A percentile compares a stretch with the other conserved stretches of the same genome.
Conservation (phyloP, 2,888 invertebrate genomes). For the Caenorhabditis macrosperma region DNA sequence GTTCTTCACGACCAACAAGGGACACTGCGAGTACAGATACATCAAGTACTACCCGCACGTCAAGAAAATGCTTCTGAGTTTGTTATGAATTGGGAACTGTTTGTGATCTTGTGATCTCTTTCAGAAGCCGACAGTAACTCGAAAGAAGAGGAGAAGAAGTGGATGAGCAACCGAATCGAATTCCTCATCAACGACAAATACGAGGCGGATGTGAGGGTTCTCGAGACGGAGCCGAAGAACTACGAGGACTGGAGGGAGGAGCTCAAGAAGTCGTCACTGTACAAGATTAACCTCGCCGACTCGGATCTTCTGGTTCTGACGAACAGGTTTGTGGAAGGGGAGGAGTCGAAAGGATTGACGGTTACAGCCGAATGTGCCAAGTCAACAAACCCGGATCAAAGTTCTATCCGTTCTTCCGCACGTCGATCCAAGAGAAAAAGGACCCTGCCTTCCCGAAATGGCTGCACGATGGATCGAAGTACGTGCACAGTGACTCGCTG, state of each 20-base stretch:
- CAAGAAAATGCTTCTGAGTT: constrained; percentile 17
- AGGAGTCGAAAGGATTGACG: no score
- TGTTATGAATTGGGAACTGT: not conserved
- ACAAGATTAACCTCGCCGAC: not conserved
- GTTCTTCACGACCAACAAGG: constrained; percentile 9
- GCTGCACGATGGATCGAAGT: not conserved
- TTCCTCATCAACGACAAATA: not conserved
- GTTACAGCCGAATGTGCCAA: constrained; percentile 48
- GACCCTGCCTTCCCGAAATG: constrained; percentile 17
- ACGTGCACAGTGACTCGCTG: constrained; percentile 2
- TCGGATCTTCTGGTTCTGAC: constrained; percentile 33
- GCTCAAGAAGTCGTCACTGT: not conserved
- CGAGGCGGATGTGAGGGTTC: not conserved
- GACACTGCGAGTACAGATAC: constrained; percentile 17
- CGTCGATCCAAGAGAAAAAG: no score
- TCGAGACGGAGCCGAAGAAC: not conserved
- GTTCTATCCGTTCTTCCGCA: constrained; percentile 29
- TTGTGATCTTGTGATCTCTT: not conserved
- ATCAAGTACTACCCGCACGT: constrained; percentile 40
- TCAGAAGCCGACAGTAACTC: not conserved
- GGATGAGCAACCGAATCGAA: constrained; percentile 23
- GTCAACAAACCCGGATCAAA: constrained; percentile 15
- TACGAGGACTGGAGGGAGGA: not conserved
- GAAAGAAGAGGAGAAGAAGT: not conserved
- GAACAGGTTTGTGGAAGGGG: constrained; percentile 8